A percentile compares a stretch with the other conserved stretches of the same genome.
These are phyloP conservation scores for Gambelia wislizenii DNA, from an alignment of 2,797 vertebrate species.

Conservation along the genomic window DNA sequence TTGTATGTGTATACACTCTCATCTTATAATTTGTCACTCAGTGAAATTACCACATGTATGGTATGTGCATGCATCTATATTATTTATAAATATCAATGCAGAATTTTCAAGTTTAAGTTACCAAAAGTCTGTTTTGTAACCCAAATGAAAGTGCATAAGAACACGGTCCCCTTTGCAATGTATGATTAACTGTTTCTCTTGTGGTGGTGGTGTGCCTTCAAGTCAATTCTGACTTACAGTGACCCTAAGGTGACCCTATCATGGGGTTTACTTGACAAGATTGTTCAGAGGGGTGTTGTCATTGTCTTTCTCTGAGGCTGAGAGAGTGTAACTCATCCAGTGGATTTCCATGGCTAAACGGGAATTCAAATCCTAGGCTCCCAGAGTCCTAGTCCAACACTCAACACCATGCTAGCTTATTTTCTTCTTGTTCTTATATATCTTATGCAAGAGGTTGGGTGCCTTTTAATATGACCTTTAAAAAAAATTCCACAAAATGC, in stretches of 20 bases:
- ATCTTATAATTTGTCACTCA: not conserved
- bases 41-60: not conserved
- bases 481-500: not conserved
- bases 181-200: not conserved
- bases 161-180: not conserved
- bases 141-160: not conserved
- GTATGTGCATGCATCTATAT: not conserved
- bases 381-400: too few species aligned
- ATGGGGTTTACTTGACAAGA: too few species aligned
- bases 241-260: too few species aligned
- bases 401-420: too few species aligned
- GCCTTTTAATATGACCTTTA: not conserved
- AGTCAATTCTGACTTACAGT: too few species aligned
- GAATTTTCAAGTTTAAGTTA: not conserved
- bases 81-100: not conserved
- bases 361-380: too few species aligned
- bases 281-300: too few species aligned
- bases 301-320: too few species aligned
- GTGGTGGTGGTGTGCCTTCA: too few species aligned
- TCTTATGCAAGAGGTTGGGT: not conserved
- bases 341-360: too few species aligned
- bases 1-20: not conserved
- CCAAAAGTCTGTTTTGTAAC: not conserved
- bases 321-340: too few species aligned
- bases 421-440: not conserved